These are phyloP conservation scores for Gulo gulo DNA, from an alignment of 2,113 vertebrate species.

Conservation along the genomic window DNA sequence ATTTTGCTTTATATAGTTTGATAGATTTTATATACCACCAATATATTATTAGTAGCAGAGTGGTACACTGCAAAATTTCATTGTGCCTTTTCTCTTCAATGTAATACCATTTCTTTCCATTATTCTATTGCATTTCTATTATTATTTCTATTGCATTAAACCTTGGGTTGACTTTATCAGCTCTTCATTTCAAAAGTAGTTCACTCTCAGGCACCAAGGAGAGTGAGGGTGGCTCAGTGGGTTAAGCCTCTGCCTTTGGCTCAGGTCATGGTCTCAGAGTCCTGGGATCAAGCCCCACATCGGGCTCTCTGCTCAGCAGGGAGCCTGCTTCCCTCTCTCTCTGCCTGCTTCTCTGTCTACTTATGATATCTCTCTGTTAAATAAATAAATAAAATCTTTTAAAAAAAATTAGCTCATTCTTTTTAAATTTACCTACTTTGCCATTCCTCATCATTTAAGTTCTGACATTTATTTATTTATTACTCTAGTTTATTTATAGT, in stretches of 20 bases:
- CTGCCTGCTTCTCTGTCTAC: too few species aligned
- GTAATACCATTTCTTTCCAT: neutral
- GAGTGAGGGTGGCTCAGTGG: too few species aligned
- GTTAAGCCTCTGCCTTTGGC: too few species aligned
- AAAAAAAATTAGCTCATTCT: neutral
- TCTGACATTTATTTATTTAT: neutral
- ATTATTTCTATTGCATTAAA: neutral
- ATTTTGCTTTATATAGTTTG: neutral
- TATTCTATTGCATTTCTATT: neutral
- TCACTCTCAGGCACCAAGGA: too few species aligned
- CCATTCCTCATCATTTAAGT: neutral
- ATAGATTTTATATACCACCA: neutral
- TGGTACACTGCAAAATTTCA: neutral
- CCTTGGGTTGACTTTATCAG: neutral
- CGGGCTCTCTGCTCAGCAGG: too few species aligned
- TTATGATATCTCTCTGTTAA: too few species aligned
- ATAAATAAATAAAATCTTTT: too few species aligned
- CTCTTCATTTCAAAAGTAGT: neutral
- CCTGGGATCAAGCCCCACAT: too few species aligned
- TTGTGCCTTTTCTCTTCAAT: neutral
- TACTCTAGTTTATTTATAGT: neutral
- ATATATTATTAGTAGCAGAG: neutral
- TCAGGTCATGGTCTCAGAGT: too few species aligned
- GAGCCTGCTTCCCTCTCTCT: too few species aligned
- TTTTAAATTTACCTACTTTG: neutral